Base-by-base conservation (phyloP, 1,140 invertebrate genomes). In the Tetraneura akinire region DNA sequence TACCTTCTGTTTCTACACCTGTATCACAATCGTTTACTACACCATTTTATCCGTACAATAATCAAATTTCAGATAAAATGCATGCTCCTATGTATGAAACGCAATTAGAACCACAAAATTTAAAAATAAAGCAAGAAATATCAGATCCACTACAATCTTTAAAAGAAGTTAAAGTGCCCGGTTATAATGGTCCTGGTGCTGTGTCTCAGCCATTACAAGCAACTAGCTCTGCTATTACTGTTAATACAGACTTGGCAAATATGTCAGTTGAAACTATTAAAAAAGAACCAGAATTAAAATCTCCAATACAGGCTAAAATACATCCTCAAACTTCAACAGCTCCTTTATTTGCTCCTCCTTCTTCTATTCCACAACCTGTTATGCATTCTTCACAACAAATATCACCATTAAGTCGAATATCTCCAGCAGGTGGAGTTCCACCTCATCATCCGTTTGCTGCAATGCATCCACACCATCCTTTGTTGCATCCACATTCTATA, bases 101-200 rank as follows among this genome's bases (percentile, higher is more conserved):
- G n/a, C 84, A 84, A 80, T 85, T 89, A 84, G 87, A 92, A 84
- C 92, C 92, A 14, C 92, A 93, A 84, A 92, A 93, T 85, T 86
- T 92, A 66, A 93, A 94, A 84, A 92, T 93, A 26, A 94, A 94
- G 85, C 91, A 93, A 84, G 92, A 93, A 86, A 88, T 91, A 3
- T 85, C 89, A 11, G 92, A 93, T 87, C 92, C 92, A 8, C 83
- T 93, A 53, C 92, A 93, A 83, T 92, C 91, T 82, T 85, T 93
- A 3, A 92, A 92, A 83, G 92, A 93, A 84, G 92, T 94, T 0
- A 93, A 93, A 87, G 91, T 93, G 5, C 92, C 92, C 51, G 92
- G 92, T 16, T 94, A 92, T 66, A 82, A 84, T 51, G 82, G 82
- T 14, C 78, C 83, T 18, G 82, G 83, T 26, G 83, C 83, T n/a